These are phyloP conservation scores for Pterois miles DNA, from an alignment of 2,797 vertebrate genomes.

Conservation along the genomic window DNA sequence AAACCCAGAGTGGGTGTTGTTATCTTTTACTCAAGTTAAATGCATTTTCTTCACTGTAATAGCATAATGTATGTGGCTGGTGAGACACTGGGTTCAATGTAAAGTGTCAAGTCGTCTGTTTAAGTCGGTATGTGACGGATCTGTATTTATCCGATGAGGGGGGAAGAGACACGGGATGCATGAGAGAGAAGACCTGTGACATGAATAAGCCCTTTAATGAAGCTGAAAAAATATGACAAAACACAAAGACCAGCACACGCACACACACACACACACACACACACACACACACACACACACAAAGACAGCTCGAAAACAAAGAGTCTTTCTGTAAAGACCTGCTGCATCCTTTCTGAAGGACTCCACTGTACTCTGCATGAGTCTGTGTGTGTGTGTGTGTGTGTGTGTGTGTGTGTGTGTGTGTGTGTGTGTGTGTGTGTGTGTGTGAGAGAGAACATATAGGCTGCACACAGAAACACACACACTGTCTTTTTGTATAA, in stretches of 20 bases:
- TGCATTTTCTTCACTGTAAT: background rate
- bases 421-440: background rate
- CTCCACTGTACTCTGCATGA: constrained; percentile 68
- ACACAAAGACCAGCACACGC: constrained; percentile 62
- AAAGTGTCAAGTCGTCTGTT: background rate
- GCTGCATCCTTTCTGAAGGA: constrained; percentile 68
- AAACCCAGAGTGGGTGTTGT: constrained; percentile 2
- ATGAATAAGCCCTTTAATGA: constrained; percentile 73
- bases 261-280: constrained; percentile 41
- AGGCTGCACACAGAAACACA: constrained; percentile 36
- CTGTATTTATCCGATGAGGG: background rate
- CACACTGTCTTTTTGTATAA: constrained; percentile 52
- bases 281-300: constrained; percentile 40
- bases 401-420: constrained; percentile 26
- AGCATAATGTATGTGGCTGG: background rate
- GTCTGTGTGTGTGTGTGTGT: constrained; percentile 12
- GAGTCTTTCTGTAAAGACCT: constrained; percentile 74
- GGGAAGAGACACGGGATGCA: constrained; percentile 12
- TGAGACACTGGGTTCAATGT: background rate
- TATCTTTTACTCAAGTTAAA: background rate
- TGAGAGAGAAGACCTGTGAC: constrained; percentile 37
- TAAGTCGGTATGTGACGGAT: background rate
- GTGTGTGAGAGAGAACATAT: constrained; percentile 18
- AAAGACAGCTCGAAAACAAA: constrained; percentile 70
- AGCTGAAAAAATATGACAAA: constrained; percentile 70